Percentiles rank a stretch among this genome's conserved stretches.
phyloP scores from a whole-genome alignment of 2,888 invertebrate genomes.

The Ichneumoninae sp. region DNA sequence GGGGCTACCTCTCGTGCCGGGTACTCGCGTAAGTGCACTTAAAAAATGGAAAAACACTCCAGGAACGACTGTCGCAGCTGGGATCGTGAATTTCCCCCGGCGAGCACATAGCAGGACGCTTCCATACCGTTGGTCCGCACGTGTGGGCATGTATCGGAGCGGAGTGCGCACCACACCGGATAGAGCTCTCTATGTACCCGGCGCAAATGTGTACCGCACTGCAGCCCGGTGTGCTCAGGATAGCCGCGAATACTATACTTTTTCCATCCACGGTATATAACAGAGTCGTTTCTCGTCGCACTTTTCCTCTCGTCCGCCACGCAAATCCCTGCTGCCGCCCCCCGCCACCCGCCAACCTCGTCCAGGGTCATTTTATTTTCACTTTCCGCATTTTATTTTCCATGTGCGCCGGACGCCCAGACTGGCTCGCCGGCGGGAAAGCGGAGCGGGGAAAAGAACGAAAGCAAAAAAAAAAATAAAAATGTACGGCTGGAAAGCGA shows the following conservation, averaged over 20 bases:
- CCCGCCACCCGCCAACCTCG: conserved; percentile 49
- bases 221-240: conserved; percentile 31
- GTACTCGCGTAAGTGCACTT: conserved; percentile 75
- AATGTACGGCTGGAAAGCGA: conserved; percentile 48
- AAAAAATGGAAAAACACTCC: conserved; percentile 77
- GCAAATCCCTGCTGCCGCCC: conserved; percentile 71
- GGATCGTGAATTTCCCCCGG: conserved; percentile 71
- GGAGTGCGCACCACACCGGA: conserved; percentile 32
- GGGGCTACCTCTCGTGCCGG: conserved; percentile 39
- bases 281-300: conserved; percentile 45
- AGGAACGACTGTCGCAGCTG: conserved; percentile 75
- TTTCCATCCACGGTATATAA: conserved; percentile 15
- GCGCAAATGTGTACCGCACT: conserved; percentile 10
- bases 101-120: conserved; percentile 24
- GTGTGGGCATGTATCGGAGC: conserved; percentile 8
- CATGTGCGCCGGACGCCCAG: conserved; percentile 60
- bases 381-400: conserved; percentile 79
- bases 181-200: neutral
- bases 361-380: conserved; percentile 79
- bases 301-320: conserved; percentile 70
- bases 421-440: conserved; percentile 41
- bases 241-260: conserved; percentile 33
- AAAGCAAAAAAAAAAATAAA: conserved; percentile 31
- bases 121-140: conserved; percentile 1
- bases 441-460: conserved; percentile 34